Evolutionary conservation across 2,888 invertebrate genomes (phyloP).

Genomic region (Sinodicranocentrus sp.): DNA sequence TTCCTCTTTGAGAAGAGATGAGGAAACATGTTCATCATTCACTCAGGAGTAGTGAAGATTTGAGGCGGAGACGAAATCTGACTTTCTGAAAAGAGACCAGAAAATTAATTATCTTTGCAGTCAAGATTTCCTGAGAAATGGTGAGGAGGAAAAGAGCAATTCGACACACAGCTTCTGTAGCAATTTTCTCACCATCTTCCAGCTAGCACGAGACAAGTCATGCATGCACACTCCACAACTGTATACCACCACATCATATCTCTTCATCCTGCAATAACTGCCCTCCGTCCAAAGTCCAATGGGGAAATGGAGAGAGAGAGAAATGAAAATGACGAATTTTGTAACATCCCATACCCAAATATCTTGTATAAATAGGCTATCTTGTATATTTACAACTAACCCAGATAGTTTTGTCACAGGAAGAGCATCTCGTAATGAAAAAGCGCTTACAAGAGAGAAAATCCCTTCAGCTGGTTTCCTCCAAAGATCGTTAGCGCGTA

Average conservation of each 20-base stretch:
- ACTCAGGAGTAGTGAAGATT: conserved; percentile 23
- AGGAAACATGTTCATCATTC: conserved; percentile 21
- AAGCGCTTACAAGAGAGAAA: conserved; percentile 33
- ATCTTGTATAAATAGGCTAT: conserved; percentile 2
- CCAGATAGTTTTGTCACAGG: conserved; percentile 28
- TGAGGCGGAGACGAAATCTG: conserved; percentile 40
- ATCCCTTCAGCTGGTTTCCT: conserved; percentile 34
- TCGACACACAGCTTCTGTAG: conserved; percentile 23
- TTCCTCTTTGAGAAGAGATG: neutral
- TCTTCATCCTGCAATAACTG: conserved; percentile 18
- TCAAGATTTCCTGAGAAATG: conserved; percentile 42
- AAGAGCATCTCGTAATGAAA: conserved; percentile 32
- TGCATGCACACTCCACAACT: neutral
- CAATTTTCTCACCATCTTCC: conserved; percentile 10
- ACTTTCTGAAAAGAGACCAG: conserved; percentile 41
- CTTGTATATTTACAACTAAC: conserved; percentile 1
- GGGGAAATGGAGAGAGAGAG: conserved; percentile 5
- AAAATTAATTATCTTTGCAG: conserved; percentile 58
- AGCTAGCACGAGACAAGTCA: neutral
- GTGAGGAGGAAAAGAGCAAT: conserved; percentile 22
- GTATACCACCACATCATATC: conserved; percentile 28
- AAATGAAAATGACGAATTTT: conserved; percentile 27
- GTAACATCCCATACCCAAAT: conserved; percentile 18
- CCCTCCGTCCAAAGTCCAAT: conserved; percentile 35
- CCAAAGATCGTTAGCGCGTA: conserved; percentile 26